Evolutionary conservation across 2,888 invertebrate genomes (phyloP).

Genomic region (Drosophila rubida): DNA sequence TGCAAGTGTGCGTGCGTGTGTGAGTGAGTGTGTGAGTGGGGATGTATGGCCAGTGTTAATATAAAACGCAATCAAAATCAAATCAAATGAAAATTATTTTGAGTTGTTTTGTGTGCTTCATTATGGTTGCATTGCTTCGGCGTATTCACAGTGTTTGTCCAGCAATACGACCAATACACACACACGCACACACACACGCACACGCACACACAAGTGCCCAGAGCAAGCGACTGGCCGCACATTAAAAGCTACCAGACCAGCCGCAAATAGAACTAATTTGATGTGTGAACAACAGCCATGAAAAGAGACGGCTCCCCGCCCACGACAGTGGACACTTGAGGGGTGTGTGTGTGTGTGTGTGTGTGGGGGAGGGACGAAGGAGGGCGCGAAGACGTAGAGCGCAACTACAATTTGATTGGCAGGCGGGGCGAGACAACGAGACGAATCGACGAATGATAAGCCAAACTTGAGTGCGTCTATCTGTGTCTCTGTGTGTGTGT

Average conservation of each 20-base stretch:
- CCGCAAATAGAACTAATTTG: constrained; percentile 77
- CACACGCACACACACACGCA: constrained; percentile 15
- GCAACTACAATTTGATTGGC: constrained; percentile 34
- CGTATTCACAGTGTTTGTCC: constrained; percentile 57
- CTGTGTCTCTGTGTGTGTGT: constrained; percentile 8
- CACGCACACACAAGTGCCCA: constrained; percentile 11
- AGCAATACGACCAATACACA: constrained; percentile 55
- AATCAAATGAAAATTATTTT: constrained; percentile 81
- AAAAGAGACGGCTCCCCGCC: constrained; percentile 7
- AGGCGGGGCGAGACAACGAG: constrained; percentile 15
- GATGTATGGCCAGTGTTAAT: constrained; percentile 58
- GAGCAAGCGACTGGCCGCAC: constrained; percentile 33
- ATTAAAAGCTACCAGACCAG: constrained; percentile 65
- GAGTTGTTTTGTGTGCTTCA: constrained; percentile 73
- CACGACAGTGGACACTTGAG: not conserved
- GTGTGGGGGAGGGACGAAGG: not conserved
- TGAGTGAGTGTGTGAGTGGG: constrained; percentile 21
- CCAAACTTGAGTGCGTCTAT: constrained; percentile 19
- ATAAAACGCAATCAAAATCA: constrained; percentile 78
- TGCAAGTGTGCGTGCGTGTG: constrained; percentile 1
- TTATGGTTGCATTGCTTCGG: constrained; percentile 73
- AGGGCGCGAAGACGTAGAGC: constrained; percentile 17
- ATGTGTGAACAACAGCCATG: constrained; percentile 68
- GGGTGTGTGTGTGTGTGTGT: not conserved
- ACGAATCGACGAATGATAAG: constrained; percentile 37